phyloP scores from a whole-genome alignment of 2,797 vertebrate species.

The Falco cherrug region DNA sequence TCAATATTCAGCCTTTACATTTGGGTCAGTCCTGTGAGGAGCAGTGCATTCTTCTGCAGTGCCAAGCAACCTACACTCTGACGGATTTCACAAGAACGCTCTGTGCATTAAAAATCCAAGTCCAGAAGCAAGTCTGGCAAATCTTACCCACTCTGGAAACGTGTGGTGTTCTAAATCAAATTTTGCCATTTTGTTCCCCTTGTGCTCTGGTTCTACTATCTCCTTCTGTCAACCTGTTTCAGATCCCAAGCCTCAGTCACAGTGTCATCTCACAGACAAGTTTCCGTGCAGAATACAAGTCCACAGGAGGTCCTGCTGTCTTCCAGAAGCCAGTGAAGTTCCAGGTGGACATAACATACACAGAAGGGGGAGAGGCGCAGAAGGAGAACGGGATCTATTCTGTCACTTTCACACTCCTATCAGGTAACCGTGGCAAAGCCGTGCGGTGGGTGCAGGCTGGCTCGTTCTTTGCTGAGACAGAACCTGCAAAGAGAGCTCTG shows the following conservation, averaged over 20 bases:
- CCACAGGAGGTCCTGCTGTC: constrained; percentile 94
- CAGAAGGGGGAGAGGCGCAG: constrained; percentile 91
- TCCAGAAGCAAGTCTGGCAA: not conserved
- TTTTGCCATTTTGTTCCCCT: not conserved
- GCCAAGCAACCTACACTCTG: not conserved
- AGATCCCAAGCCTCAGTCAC: constrained; percentile 99
- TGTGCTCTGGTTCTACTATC: not conserved
- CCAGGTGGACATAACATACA: constrained; percentile 99
- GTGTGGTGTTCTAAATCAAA: not conserved
- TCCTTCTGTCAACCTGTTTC: constrained; percentile 36
- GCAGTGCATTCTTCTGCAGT: not conserved
- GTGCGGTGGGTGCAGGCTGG: not conserved
- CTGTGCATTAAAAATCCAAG: not conserved
- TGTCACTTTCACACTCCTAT: constrained; percentile 97
- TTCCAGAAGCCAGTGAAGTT: constrained; percentile 99
- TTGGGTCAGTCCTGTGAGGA: not conserved
- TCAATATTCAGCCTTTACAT: not conserved
- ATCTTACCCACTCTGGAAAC: not conserved
- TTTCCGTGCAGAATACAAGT: constrained; percentile 97
- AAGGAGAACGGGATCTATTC: constrained; percentile 98
- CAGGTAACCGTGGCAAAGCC: constrained; percentile 81
- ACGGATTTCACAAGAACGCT: not conserved
- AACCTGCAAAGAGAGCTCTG: not conserved
- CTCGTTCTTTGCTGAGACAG: not conserved
- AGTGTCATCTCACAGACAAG: constrained; percentile 99